Base-by-base conservation (phyloP, 2,113 vertebrate species). In the Todiramphus chloris region DNA sequence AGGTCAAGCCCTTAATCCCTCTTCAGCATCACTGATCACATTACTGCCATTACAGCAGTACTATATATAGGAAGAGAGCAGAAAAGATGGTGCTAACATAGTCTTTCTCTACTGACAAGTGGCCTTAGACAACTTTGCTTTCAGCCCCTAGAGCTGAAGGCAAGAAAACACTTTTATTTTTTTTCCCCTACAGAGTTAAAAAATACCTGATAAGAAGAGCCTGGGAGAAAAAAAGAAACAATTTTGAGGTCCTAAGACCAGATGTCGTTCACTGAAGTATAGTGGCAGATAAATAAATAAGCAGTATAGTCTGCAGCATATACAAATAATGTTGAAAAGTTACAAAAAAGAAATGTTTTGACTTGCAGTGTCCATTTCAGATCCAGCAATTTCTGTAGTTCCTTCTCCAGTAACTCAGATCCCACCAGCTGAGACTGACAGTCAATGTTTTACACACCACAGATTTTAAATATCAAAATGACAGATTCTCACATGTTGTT, bases 381-480 rank as follows among this genome's bases (percentile, higher is more conserved):
- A 87, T 77, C 59, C 62, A 76, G 67, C 68, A 81, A 81, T 94
- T 94, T 93, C 77, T 82, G 81, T 43, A 62, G 62, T 31, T 92
- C 73, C 63, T 67, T 84, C 9, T 10, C 78, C 50, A 89, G 74
- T 50, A 87, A 73, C 66, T 85, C 11, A 2, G 63, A 92, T 86
- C n/a, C 82, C 90, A 81, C 82, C 87, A 78, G 60, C 86, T 96
- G 93, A 96, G 89, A 63, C 69, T 93, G 93, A 88, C 93, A 93
- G 80, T 66, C 77, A 59, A 81, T 90, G 86, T 89, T 97, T 96
- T 96, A 96, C 85, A 97, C 91, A 76, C 80, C 87, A 92, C 92
- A 85, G 87, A 96, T 94, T 97, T 96, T 93, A 96, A 97, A 97
- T 96, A 97, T 93, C 96, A 96, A 96, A 94, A 91, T 95, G 97